Base-by-base conservation (phyloP, 1,140 invertebrate species). In the Limonius californicus region DNA sequence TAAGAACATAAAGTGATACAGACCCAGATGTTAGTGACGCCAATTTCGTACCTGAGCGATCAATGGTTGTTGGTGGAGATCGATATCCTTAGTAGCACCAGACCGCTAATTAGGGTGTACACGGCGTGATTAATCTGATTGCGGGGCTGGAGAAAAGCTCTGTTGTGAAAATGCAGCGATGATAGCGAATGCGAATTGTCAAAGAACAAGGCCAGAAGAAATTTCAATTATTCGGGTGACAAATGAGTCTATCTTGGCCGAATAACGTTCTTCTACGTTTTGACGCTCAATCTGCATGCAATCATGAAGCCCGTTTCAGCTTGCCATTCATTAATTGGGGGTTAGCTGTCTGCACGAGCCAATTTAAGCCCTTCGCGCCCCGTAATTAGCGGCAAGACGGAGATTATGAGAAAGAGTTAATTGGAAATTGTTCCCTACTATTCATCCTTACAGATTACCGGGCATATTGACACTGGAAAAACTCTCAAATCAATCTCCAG, bases 41-140 rank as follows among this genome's bases (percentile, higher is more conserved):
- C 56, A 64, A 69, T 69, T 69, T 64, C 57, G 59, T 59, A 69
- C 67, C 67, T 69, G 67, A 69, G 16, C 20, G 50, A 54, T 54
- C 50, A 54, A 54, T 21, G 50, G 50, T 16, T 35, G 39, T 7
- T 42, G 18, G 39, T 60, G 14, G 45, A 2, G n/a, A 63, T 62
- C 60, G 60, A 65, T 62, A 57, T 54, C 60, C 50, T 58, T 65
- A 35, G 47, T 23, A 54, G 30, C 32, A 42, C 27, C 30, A 27
- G 9, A 11, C 55, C 57, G 47, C 55, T 65, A 65, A 65, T 68
- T 68, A 68, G 59, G 57, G 62, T 54, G 23, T 62, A 65, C 14
- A 14, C 54, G 54, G 30, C 43, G 67, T 66, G 59, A 66, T 64
- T 68, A 68, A 68, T 64, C 32, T 59, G 61, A 66, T 68, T 68